A percentile compares a stretch with the other conserved stretches of the same genome.
Conservation (phyloP, 1,140 invertebrate species). For the Zophobas atratus region DNA sequence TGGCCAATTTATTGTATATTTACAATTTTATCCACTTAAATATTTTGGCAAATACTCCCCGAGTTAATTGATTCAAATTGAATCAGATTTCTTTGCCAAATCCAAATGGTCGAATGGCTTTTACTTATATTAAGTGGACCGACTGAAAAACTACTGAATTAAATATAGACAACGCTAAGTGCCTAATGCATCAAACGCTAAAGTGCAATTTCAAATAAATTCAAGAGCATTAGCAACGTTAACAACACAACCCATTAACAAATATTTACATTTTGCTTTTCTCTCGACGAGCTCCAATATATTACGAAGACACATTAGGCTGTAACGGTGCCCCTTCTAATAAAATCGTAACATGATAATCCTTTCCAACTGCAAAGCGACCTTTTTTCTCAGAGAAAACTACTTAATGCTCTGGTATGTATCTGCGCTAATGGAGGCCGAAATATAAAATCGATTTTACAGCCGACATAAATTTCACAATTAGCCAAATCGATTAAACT, state of each 20-base stretch:
- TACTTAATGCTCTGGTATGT: slow-evolving; percentile 13
- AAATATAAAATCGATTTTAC: slow-evolving; percentile 14
- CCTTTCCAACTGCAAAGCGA: slow-evolving; percentile 21
- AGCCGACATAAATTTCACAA: slow-evolving; percentile 5
- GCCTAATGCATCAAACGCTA: slow-evolving; percentile 40
- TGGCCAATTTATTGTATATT: slow-evolving; percentile 23
- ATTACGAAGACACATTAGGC: slow-evolving; percentile 30
- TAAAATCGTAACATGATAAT: slow-evolving; percentile 31
- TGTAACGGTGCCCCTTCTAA: slow-evolving; percentile 16
- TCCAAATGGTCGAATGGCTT: slow-evolving; percentile 1
- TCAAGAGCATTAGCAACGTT: slow-evolving; percentile 36
- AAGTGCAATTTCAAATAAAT: slow-evolving; percentile 42
- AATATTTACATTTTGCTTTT: slow-evolving; percentile 42
- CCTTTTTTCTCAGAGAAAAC: not conserved
- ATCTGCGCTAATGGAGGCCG: not conserved
- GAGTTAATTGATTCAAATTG: slow-evolving; percentile 41
- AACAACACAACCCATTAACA: slow-evolving; percentile 42
- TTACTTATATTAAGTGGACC: slow-evolving; percentile 35
- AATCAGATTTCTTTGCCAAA: slow-evolving; percentile 38
- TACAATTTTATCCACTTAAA: slow-evolving; percentile 31
- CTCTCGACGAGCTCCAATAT: slow-evolving; percentile 18
- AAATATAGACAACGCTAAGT: slow-evolving; percentile 42
- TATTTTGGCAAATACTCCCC: slow-evolving; percentile 30
- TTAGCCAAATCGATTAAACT: slow-evolving; percentile 5
- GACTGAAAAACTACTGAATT: slow-evolving; percentile 41